Base-by-base conservation (phyloP, 2,888 invertebrate species). In the Emmelina monodactyla region DNA sequence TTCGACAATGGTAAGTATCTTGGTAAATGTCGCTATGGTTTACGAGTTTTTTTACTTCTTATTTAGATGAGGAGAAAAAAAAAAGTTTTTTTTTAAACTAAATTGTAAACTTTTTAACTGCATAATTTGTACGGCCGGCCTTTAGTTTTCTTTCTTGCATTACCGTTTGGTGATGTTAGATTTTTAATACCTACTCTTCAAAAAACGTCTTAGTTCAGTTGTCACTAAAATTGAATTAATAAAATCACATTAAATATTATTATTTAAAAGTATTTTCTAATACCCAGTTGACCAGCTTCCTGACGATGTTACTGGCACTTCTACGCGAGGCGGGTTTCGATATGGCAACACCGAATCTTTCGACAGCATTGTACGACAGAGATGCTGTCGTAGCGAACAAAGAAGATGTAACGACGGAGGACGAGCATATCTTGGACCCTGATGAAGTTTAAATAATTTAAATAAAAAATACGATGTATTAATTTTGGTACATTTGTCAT, bases 381-480 rank as follows among this genome's bases (percentile, higher is more conserved):
- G 49, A 43, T 4, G 33, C 25, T 1, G 35, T 40, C 5, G 28
- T 33, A 11, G n/a, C 39, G 2, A 29, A 35, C 4, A 14, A 16
- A 13, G 32, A n/a, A 28, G 42, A 38, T 11, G 16, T 40, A n/a
- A 44, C 39, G 2, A 33, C 43, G 3, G 40, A 50, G 11, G 52
- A 51, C 1, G 55, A 59, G 11, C 44, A 53, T 5, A 44, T 19
- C 19, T 19, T 73, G 30, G 59, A 52, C 3, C 44, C 69, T 2
- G 75, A 75, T 40, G 75, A 75, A 62, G 75, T 76, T 44, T 75
- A 55, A 51, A n/a, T 35, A 22, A 7, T 34, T 16, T 25, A 32
- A 33, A 37, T 38, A 36, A 14, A 16, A 16, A 38, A 37, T 35
- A 14, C 6, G 25, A 22, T 11, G 30, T 28, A 22, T 41, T 31